Percentiles rank a stretch among this genome's conserved stretches.
Evolutionary conservation across 1,140 invertebrate genomes (phyloP).

Genomic region (Cyclargus thomasi): DNA sequence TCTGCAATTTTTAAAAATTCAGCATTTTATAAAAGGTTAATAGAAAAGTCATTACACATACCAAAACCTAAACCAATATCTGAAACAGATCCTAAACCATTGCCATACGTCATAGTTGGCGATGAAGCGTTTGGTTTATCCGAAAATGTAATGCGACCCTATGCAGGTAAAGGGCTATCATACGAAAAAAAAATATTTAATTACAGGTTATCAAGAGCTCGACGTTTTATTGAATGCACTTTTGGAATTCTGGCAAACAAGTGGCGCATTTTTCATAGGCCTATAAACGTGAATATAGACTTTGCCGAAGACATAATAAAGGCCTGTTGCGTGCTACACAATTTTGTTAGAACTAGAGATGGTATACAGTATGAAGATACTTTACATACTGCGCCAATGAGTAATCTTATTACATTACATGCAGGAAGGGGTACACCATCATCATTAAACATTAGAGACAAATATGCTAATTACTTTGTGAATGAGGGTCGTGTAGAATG

Average conservation of each 20-base stretch:
- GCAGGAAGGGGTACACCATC: slow-evolving; percentile 15
- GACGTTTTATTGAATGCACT: slow-evolving; percentile 55
- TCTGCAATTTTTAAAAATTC: background rate
- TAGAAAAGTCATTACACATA: background rate
- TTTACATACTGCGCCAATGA: slow-evolving; percentile 9
- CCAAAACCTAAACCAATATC: background rate
- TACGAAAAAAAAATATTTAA: slow-evolving; percentile 57
- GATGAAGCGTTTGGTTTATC: slow-evolving; percentile 67
- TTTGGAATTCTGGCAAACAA: slow-evolving; percentile 70
- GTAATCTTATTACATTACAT: background rate
- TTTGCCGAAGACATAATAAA: slow-evolving; percentile 26
- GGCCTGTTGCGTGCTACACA: slow-evolving; percentile 27
- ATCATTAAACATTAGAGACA: slow-evolving; percentile 23
- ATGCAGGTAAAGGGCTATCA: slow-evolving; percentile 27
- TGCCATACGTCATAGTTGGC: slow-evolving; percentile 37
- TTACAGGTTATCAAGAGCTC: slow-evolving; percentile 54
- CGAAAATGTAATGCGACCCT: slow-evolving; percentile 50
- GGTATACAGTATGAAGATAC: slow-evolving; percentile 23
- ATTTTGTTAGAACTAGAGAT: slow-evolving; percentile 26
- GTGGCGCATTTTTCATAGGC: slow-evolving; percentile 32
- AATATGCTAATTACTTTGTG: slow-evolving; percentile 29
- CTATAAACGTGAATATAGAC: slow-evolving; percentile 24
- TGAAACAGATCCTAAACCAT: slow-evolving; percentile 20
- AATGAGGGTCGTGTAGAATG: slow-evolving; percentile 19
- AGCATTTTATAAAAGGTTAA: background rate